Base-by-base conservation (phyloP, 64 coral and sea anemone genomes). In the Hydrozoanthus tunicans region DNA sequence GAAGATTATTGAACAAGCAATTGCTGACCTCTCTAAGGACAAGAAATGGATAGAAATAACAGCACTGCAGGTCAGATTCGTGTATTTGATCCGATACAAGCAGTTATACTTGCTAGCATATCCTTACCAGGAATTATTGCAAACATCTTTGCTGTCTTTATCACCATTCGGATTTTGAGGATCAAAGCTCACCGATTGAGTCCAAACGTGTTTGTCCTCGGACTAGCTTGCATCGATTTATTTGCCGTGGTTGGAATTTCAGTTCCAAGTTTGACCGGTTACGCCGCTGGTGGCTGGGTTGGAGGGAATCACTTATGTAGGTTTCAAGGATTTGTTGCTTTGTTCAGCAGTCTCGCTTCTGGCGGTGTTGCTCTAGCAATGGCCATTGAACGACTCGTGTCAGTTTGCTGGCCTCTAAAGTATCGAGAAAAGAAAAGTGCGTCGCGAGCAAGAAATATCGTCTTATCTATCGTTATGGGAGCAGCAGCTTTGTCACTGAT, bases 171-270 rank as follows among this genome's bases (percentile, higher is more conserved):
- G 7, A 80, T 80, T 20, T 58, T 80, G 6, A 80, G 12, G 9
- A 58, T 61, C 78, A 80, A 80, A 26, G 78, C 58, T 80, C 78
- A 80, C 58, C 78, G 57, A 10, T 80, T 80, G n/a, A 80, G 78
- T 59, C 57, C 72, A 52, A 76, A 76, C 53, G 32, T 76, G 43
- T 76, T 76, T 76, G 72, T 76, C 7, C 26, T 75, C 10, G 72
- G 72, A 11, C 12, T 75, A 12, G 52, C 72, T 52, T 75, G 72
- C 26, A 26, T 75, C 5, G 78, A 80, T 61, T 6, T 80, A 9
- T 23, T 60, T 60, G 78, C 78, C n/a, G 78, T 80, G 7, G 17
- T 80, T 3, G 78, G 78, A 5, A 80, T 60, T 80, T 80, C 56
- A 27, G 4, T 59, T 59, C 78, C 78, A 26, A 80, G 78, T 80